Conservation (phyloP, 1,140 invertebrate genomes). For the Onthophagus taurus region DNA sequence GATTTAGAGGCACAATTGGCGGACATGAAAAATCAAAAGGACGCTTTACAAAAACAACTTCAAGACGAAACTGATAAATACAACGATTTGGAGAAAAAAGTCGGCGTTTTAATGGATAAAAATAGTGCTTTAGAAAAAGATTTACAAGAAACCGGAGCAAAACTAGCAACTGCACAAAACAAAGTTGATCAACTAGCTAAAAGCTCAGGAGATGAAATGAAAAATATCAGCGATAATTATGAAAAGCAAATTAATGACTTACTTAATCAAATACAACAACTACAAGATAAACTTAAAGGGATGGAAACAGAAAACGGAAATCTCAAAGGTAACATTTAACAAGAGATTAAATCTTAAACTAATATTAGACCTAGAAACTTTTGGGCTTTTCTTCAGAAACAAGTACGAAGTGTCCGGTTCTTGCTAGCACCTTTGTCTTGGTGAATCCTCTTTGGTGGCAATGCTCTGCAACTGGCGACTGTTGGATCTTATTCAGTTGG, state of each 20-base stretch:
- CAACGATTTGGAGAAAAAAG: background rate
- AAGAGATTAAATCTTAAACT: too few species aligned
- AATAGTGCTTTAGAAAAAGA: too few species aligned
- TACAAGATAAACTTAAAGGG: conserved; percentile 4
- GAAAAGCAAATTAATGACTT: conserved; percentile 7
- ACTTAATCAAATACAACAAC: background rate
- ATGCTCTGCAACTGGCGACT: too few species aligned
- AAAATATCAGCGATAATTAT: conserved; percentile 4
- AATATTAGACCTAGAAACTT: too few species aligned
- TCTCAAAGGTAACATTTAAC: conserved; percentile 10
- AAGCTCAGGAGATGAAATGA: background rate
- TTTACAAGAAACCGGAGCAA: too few species aligned
- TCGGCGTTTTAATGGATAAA: too few species aligned
- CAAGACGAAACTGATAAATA: background rate
- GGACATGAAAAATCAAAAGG: background rate
- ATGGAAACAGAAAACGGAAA: conserved; percentile 7
- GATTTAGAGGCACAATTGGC: background rate
- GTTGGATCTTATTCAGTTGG: too few species aligned
- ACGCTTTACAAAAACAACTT: background rate
- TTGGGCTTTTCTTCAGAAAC: too few species aligned
- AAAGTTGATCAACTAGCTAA: background rate
- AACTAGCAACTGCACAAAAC: background rate
- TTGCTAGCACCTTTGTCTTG: too few species aligned
- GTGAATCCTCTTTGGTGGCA: too few species aligned
- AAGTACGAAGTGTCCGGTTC: too few species aligned